These are phyloP conservation scores for Carcharodon carcharias DNA, from an alignment of 2,797 vertebrate species.

Conservation along the genomic window DNA sequence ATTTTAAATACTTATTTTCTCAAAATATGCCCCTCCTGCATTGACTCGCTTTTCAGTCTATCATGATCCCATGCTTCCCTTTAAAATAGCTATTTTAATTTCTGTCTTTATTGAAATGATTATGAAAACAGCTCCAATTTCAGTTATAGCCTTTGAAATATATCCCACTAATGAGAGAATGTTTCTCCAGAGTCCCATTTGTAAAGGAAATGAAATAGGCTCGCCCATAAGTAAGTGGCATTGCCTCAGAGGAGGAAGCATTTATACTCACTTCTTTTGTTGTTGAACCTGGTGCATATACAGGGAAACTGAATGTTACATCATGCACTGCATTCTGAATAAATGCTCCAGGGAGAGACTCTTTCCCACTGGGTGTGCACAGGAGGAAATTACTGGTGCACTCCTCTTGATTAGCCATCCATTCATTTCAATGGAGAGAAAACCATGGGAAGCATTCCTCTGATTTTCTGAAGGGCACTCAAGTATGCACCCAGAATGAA, in stretches of 20 bases:
- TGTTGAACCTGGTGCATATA: background rate
- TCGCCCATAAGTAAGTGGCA: background rate
- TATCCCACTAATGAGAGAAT: background rate
- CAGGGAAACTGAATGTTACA: background rate
- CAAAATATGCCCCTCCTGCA: background rate
- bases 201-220: background rate
- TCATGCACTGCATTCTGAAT: background rate
- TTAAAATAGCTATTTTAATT: background rate
- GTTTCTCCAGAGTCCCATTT: background rate
- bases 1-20: background rate
- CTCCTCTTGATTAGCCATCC: background rate
- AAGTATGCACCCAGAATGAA: background rate
- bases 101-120: background rate
- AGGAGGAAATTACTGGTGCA: background rate
- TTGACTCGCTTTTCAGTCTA: background rate
- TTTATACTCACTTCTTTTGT: background rate
- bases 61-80: background rate
- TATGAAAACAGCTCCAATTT: background rate
- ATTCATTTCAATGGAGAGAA: background rate
- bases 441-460: background rate
- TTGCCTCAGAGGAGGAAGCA: background rate
- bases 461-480: background rate
- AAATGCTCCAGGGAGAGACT: background rate
- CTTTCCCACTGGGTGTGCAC: background rate
- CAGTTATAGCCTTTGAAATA: conserved; percentile 8